Evolutionary conservation across 2,888 invertebrate genomes (phyloP), one percentile per base, ranked within the genome.

Genomic region (Achlya flavicornis): DNA sequence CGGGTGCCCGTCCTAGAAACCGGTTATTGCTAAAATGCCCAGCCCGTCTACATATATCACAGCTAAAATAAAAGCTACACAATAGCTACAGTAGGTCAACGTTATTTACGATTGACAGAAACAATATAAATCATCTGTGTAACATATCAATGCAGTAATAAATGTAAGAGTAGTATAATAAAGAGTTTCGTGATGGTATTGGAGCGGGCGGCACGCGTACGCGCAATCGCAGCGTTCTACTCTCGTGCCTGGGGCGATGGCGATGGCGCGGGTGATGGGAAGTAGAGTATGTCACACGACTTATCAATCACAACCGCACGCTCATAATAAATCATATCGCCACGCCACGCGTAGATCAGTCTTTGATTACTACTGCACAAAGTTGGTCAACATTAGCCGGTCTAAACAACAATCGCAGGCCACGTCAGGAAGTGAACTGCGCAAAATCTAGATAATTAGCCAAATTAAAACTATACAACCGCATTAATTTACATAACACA

Each of bases 211-310:
- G 76, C 80, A 79, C 80, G 85, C 80, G 78, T 71, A 65, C 67
- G 75, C 71, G 69, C 72, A 67, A 66, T 67, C 70, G 57, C 69
- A 66, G 67, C 61, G 69, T 71, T 76, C 73, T 67, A 62, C 65
- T 67, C 63, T 63, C 76, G 78, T 48, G 77, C 81, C 80, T 61
- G 67, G 1, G 41, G 41, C 41, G 41, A 41, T 41, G 41, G 41
- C 41, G 41, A 12, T 41, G 53, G 53, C 53, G 53, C n/a, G 2
- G 77, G 81, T 79, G 61, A 67, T 75, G 70, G 62, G 77, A 90
- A 90, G 87, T 90, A 68, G 89, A 91, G 89, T 90, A 85, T 90
- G 91, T 84, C 91, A 90, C 79, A 80, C 80, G 75, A 83, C 80
- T 85, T 86, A 86, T 87, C 89, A 87, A 90, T 91, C 88, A 88